phyloP scores from a whole-genome alignment of 2,888 invertebrate species.

The Yponomeuta cagnagella region DNA sequence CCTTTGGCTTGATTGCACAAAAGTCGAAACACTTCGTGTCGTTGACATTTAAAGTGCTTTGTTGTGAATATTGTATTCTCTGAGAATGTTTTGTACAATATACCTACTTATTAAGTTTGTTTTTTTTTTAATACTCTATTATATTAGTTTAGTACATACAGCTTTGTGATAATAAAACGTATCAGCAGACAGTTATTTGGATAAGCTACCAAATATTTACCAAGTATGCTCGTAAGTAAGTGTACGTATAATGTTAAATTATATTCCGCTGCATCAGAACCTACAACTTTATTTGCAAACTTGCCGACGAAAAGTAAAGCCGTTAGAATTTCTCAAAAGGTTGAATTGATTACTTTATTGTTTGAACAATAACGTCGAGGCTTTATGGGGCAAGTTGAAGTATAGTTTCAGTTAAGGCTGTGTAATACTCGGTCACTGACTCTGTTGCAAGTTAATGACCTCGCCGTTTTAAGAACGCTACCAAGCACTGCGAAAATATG shows the following conservation, averaged over 20 bases:
- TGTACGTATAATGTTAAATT: not conserved
- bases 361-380: not conserved
- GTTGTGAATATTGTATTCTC: too few relatives aligned
- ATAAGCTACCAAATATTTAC: not conserved
- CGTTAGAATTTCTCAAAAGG: not conserved
- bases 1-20: too few relatives aligned
- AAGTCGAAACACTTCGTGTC: too few relatives aligned
- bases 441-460: not conserved
- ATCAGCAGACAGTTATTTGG: not conserved
- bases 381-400: not conserved
- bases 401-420: not conserved
- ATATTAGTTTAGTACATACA: too few relatives aligned
- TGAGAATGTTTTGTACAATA: too few relatives aligned
- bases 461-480: not conserved
- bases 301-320: not conserved
- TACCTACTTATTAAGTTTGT: too few relatives aligned
- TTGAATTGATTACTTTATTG: not conserved
- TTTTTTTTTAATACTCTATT: too few relatives aligned
- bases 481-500: too few relatives aligned
- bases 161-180: not conserved
- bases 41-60: too few relatives aligned
- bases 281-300: not conserved
- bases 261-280: not conserved
- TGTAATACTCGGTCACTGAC: not conserved
- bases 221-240: not conserved